A percentile compares a stretch with the other conserved stretches of the same genome.
Conservation (phyloP, 2,113 vertebrate species). For the Dissostichus mawsoni region DNA sequence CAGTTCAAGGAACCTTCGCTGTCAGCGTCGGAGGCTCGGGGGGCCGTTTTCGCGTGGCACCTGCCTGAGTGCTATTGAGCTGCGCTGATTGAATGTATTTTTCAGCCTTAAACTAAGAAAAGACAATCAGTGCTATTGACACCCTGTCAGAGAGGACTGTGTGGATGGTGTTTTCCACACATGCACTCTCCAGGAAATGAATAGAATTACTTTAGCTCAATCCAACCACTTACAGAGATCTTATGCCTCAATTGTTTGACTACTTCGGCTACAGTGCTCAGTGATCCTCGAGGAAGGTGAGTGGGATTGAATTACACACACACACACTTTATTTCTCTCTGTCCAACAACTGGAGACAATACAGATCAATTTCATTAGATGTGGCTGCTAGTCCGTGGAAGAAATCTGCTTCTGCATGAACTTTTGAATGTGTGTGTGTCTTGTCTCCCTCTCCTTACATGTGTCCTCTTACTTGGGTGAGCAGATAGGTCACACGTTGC, state of each 20-base stretch:
- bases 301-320: constrained; percentile 47
- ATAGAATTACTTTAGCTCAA: constrained; percentile 37
- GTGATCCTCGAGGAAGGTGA: constrained; percentile 45
- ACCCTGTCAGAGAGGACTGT: constrained; percentile 7
- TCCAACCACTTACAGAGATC: constrained; percentile 36
- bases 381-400: constrained; percentile 1
- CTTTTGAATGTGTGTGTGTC: constrained; percentile 13
- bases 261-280: constrained; percentile 37
- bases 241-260: constrained; percentile 39
- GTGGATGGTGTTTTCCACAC: not conserved
- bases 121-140: constrained; percentile 50
- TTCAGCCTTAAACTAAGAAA: constrained; percentile 41
- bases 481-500: constrained; percentile 72
- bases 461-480: constrained; percentile 77
- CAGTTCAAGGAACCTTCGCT: constrained; percentile 42
- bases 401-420: constrained; percentile 21
- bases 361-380: constrained; percentile 41
- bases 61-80: constrained; percentile 63
- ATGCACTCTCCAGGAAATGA: not conserved
- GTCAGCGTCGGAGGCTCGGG: constrained; percentile 46
- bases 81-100: constrained; percentile 62
- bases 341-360: constrained; percentile 6
- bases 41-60: constrained; percentile 57
- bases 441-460: constrained; percentile 51
- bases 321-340: not conserved